Evolutionary conservation across 2,797 vertebrate genomes (phyloP).

Genomic region (Artibeus lituratus): DNA sequence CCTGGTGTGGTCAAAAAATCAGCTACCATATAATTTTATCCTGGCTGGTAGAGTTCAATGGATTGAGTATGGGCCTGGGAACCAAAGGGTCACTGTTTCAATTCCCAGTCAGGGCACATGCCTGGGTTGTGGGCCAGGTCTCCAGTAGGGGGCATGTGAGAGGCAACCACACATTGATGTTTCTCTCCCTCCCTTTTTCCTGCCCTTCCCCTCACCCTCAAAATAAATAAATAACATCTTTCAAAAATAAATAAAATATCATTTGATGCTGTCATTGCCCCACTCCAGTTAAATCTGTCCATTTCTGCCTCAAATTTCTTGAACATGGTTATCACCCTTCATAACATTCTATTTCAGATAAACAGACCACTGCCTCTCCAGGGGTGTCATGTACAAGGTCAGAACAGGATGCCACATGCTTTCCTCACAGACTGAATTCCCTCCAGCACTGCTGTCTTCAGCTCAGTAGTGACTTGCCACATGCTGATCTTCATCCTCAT

Average conservation of each 20-base stretch:
- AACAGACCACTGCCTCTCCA: fast-evolving
- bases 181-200: no score
- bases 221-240: no score
- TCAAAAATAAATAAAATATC: background rate
- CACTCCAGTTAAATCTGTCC: background rate
- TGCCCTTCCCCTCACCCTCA: no score
- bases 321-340: background rate
- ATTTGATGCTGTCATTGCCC: background rate
- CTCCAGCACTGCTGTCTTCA: background rate
- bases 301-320: background rate
- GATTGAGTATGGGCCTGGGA: no score
- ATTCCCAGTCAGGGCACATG: no score
- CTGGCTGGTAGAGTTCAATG: no score
- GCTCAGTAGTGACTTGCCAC: background rate
- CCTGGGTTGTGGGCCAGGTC: no score
- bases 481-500: background rate
- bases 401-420: background rate
- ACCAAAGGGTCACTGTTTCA: no score
- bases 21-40: background rate
- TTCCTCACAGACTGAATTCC: background rate
- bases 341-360: background rate
- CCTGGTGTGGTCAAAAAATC: background rate
- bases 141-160: no score
- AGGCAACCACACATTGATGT: no score
- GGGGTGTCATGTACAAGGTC: background rate